These are phyloP conservation scores for Agrilus mali DNA, from an alignment of 2,888 invertebrate species.

Conservation along the genomic window DNA sequence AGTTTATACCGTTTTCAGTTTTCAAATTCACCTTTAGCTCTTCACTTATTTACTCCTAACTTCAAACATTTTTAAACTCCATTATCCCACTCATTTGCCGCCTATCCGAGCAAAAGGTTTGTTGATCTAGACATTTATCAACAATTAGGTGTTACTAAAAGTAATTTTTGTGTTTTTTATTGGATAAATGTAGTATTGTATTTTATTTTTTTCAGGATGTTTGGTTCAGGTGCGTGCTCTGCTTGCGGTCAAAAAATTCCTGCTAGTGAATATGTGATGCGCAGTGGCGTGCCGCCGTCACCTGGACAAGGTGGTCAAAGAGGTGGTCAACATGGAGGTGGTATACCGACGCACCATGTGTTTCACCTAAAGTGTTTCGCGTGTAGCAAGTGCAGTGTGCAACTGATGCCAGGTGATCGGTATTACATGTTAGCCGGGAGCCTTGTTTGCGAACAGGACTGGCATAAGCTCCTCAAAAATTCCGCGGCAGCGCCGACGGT, in stretches of 20 bases:
- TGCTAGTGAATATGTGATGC: conserved; percentile 87
- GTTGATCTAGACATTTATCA: too few species aligned
- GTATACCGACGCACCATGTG: conserved; percentile 42
- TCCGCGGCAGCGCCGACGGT: conserved; percentile 53
- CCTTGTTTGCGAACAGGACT: conserved; percentile 90
- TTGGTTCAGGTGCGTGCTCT: conserved; percentile 82
- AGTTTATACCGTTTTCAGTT: too few species aligned
- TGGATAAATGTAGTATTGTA: too few species aligned
- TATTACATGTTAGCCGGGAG: conserved; percentile 79
- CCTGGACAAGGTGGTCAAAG: conserved; percentile 37
- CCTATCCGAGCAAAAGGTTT: too few species aligned
- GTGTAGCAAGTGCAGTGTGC: conserved; percentile 85
- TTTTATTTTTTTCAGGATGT: conserved; percentile 54
- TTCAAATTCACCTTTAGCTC: too few species aligned
- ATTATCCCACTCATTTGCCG: too few species aligned
- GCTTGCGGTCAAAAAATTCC: conserved; percentile 88
- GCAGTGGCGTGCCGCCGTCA: conserved; percentile 50
- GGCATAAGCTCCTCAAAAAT: conserved; percentile 62
- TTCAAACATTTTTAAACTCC: too few species aligned
- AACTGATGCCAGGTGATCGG: conserved; percentile 84
- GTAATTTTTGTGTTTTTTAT: too few species aligned
- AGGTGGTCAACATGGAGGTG: conserved; percentile 21
- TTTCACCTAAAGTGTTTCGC: conserved; percentile 94
- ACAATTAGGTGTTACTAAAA: too few species aligned
- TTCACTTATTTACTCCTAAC: too few species aligned